These are phyloP conservation scores for Acronicta aceris DNA, from an alignment of 2,888 invertebrate genomes.

Conservation along the genomic window DNA sequence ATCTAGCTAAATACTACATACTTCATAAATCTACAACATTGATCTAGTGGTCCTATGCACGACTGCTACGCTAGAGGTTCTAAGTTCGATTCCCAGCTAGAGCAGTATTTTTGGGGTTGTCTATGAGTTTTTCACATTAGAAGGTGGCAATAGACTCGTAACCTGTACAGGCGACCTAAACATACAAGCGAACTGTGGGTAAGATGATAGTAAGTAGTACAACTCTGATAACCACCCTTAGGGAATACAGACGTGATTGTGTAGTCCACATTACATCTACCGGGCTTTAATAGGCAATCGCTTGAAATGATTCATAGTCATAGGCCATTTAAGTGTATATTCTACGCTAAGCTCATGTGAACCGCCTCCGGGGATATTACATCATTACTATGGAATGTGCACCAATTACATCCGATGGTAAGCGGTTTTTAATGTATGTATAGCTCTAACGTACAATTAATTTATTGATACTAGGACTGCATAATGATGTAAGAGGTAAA, in stretches of 20 bases:
- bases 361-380: conserved; percentile 46
- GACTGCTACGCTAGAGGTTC: too few relatives aligned
- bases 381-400: conserved; percentile 68
- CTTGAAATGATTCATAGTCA: conserved; percentile 54
- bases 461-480: conserved; percentile 1
- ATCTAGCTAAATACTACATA: conserved; percentile 1
- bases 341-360: conserved; percentile 54
- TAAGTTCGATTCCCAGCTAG: too few relatives aligned
- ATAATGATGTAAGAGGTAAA: not conserved
- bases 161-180: too few relatives aligned
- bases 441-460: conserved; percentile 25
- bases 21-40: conserved; percentile 3
- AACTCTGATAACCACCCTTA: too few relatives aligned
- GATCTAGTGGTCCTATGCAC: too few relatives aligned
- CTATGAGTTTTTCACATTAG: too few relatives aligned
- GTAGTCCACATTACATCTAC: too few relatives aligned
- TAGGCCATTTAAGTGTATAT: conserved; percentile 53
- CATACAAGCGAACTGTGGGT: too few relatives aligned
- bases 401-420: conserved; percentile 67
- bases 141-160: too few relatives aligned
- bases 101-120: too few relatives aligned
- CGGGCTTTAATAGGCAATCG: conserved; percentile 41
- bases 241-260: too few relatives aligned
- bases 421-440: conserved; percentile 60
- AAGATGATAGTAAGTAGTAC: too few relatives aligned